A percentile compares a stretch with the other conserved stretches of the same genome.
Conservation (phyloP, 2,888 invertebrate genomes). For the Macrosoma leucophasiata region DNA sequence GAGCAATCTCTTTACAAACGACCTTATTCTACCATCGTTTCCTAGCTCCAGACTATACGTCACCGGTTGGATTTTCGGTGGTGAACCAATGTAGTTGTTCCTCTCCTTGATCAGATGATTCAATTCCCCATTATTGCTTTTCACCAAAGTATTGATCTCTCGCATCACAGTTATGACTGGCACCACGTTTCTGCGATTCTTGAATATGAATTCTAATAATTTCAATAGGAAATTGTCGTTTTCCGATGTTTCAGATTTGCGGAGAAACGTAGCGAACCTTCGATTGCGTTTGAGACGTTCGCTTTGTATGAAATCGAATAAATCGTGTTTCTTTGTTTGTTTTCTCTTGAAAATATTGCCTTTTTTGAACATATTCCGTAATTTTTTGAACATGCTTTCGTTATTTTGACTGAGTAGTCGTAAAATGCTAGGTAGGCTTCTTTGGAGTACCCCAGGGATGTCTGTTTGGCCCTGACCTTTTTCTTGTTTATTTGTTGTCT, state of each 20-base stretch:
- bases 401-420: too few species aligned
- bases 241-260: slow-evolving; percentile 29
- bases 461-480: too few species aligned
- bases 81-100: slow-evolving; percentile 47
- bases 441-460: too few species aligned
- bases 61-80: slow-evolving; percentile 29
- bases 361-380: too few species aligned
- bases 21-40: slow-evolving; percentile 33
- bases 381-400: too few species aligned
- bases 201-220: slow-evolving; percentile 44
- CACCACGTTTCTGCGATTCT: slow-evolving; percentile 38
- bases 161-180: slow-evolving; percentile 51
- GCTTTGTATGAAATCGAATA: slow-evolving; percentile 40
- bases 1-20: slow-evolving; percentile 44
- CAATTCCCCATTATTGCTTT: slow-evolving; percentile 45
- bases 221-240: slow-evolving; percentile 40
- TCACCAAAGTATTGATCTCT: slow-evolving; percentile 53
- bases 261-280: slow-evolving; percentile 13
- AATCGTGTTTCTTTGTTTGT: slow-evolving; percentile 34
- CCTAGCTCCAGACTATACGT: slow-evolving; percentile 46
- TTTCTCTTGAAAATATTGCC: too few species aligned
- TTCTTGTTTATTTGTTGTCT: too few species aligned
- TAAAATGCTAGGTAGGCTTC: too few species aligned
- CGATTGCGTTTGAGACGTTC: too few species aligned
- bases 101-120: slow-evolving; percentile 45